A percentile compares a stretch with the other conserved stretches of the same genome.
Conservation (phyloP, 64 coral and sea anemone genomes). For the Montipora cactus region DNA sequence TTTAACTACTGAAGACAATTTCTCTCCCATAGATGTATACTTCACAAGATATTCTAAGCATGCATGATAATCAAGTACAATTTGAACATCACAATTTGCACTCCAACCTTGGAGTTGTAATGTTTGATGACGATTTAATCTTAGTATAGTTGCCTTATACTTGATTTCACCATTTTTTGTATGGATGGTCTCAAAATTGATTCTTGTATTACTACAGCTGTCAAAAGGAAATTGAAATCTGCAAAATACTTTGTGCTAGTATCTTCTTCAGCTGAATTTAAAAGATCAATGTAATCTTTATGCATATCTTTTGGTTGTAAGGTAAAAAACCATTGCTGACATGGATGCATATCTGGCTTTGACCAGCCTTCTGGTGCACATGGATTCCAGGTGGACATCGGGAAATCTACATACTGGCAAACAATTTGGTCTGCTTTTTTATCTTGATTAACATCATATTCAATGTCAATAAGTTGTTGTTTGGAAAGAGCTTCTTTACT, state of each 20-base stretch:
- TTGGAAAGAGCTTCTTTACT: neutral
- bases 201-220: slow-evolving; percentile 52
- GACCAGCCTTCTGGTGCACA: neutral
- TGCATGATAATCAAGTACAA: slow-evolving; percentile 64
- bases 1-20: slow-evolving; percentile 47
- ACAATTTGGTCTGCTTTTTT: slow-evolving; percentile 37
- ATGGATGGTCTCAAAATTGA: slow-evolving; percentile 61
- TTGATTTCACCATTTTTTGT: slow-evolving; percentile 69
- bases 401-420: slow-evolving; percentile 52
- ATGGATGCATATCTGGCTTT: slow-evolving; percentile 46
- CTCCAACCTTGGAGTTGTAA: neutral
- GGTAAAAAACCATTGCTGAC: neutral
- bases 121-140: slow-evolving; percentile 69
- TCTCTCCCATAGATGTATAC: slow-evolving; percentile 2
- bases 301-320: neutral
- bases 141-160: slow-evolving; percentile 68
- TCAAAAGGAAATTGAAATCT: slow-evolving; percentile 66
- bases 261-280: slow-evolving; percentile 51
- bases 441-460: slow-evolving; percentile 13
- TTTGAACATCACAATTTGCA: slow-evolving; percentile 74
- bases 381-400: slow-evolving; percentile 54
- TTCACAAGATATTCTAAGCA: slow-evolving; percentile 44
- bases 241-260: slow-evolving; percentile 58
- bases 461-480: neutral
- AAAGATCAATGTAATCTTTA: slow-evolving; percentile 29